phyloP scores from a whole-genome alignment of 1,140 invertebrate species.

The Saxidomus purpurata region DNA sequence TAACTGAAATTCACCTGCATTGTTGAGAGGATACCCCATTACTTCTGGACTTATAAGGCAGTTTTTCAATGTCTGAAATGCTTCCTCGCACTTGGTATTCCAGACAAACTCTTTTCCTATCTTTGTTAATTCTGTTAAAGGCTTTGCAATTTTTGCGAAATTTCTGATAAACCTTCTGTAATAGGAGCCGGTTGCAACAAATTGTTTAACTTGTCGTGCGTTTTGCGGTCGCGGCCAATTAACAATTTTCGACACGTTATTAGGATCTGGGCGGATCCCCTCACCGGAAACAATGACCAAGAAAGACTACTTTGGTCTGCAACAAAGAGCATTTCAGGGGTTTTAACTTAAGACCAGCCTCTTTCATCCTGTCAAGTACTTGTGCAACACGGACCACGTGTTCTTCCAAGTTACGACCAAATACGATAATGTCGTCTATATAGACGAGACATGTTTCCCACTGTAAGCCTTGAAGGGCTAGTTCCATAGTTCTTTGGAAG shows the following conservation, averaged over 20 bases:
- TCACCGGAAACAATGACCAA: slow-evolving; percentile 54
- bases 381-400: neutral
- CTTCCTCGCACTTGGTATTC: slow-evolving; percentile 52
- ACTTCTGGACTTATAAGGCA: slow-evolving; percentile 59
- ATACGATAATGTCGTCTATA: slow-evolving; percentile 71
- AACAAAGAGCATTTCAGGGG: slow-evolving; percentile 63
- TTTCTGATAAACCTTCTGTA: slow-evolving; percentile 43
- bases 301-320: slow-evolving; percentile 67
- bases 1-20: slow-evolving; percentile 72
- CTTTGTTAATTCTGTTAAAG: slow-evolving; percentile 53
- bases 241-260: slow-evolving; percentile 10
- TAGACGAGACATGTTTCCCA: slow-evolving; percentile 59
- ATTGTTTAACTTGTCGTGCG: slow-evolving; percentile 57
- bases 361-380: slow-evolving; percentile 37
- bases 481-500: slow-evolving; percentile 56
- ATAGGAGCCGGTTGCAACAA: slow-evolving; percentile 65
- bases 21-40: slow-evolving; percentile 50
- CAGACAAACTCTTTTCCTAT: slow-evolving; percentile 28
- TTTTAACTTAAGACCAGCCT: slow-evolving; percentile 59
- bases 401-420: slow-evolving; percentile 25
- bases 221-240: slow-evolving; percentile 62
- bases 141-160: slow-evolving; percentile 57
- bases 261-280: slow-evolving; percentile 43
- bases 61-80: slow-evolving; percentile 67
- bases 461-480: slow-evolving; percentile 51